Evolutionary conservation across 2,113 vertebrate genomes (phyloP).

Genomic region (Gadus macrocephalus): DNA sequence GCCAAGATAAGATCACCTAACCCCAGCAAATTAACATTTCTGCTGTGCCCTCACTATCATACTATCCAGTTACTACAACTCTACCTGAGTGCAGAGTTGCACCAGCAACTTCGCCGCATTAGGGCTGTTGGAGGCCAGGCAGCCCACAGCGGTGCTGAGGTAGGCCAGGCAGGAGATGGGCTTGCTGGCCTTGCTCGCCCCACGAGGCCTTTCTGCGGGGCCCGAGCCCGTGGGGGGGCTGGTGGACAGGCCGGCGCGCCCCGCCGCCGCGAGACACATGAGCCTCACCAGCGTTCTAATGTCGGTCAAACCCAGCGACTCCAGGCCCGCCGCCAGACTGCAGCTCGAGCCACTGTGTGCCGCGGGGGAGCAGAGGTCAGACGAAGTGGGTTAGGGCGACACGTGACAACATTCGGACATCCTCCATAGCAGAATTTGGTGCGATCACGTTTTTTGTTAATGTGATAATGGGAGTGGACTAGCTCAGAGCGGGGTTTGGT

Average conservation of each 20-base stretch:
- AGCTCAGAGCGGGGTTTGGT: not conserved
- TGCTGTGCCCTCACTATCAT: no score
- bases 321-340: conserved; percentile 96
- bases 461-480: no score
- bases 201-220: conserved; percentile 77
- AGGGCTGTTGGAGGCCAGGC: conserved; percentile 91
- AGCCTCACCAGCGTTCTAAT: conserved; percentile 92
- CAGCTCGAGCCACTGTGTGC: conserved; percentile 89
- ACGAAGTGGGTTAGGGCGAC: not conserved
- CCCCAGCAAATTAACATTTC: no score
- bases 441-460: no score
- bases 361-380: not conserved
- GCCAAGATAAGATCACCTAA: no score
- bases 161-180: conserved; percentile 97
- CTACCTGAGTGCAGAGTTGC: conserved; percentile 93
- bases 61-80: not conserved
- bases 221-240: conserved; percentile 65
- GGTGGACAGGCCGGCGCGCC: conserved; percentile 91
- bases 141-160: conserved; percentile 94
- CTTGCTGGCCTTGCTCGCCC: conserved; percentile 85
- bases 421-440: no score
- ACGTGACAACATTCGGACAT: not conserved
- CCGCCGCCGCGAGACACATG: conserved; percentile 95
- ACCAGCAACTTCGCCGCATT: conserved; percentile 93
- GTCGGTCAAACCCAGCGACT: conserved; percentile 92